phyloP scores from a whole-genome alignment of 2,888 invertebrate species.

The Pelosia muscerda region DNA sequence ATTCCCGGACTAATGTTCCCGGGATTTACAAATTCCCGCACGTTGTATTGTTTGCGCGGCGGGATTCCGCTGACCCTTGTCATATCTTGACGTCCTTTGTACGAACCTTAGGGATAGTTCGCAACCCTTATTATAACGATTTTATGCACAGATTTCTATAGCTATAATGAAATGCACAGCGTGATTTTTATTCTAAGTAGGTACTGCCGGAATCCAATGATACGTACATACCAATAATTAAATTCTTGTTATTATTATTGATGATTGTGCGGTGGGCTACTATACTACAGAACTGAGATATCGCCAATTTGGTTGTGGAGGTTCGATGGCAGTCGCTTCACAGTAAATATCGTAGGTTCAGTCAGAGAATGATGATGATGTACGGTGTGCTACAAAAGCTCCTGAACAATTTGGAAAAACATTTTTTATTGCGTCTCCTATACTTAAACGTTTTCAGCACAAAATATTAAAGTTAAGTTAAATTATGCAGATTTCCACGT shows the following conservation, averaged over 20 bases:
- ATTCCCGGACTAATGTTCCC: slow-evolving; percentile 43
- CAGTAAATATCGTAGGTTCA: no score
- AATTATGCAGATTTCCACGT: slow-evolving; percentile 48
- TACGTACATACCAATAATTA: no score
- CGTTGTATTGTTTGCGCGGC: slow-evolving; percentile 48
- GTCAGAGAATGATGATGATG: no score
- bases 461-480: slow-evolving; percentile 15
- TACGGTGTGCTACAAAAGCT: no score
- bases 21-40: slow-evolving; percentile 48
- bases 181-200: not conserved
- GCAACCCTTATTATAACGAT: slow-evolving; percentile 26
- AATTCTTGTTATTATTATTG: no score
- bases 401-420: no score
- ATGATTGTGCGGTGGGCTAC: no score
- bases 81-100: slow-evolving; percentile 46
- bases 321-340: no score
- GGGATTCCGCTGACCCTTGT: slow-evolving; percentile 53
- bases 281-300: no score
- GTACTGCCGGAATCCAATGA: no score
- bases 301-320: no score
- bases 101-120: slow-evolving; percentile 34
- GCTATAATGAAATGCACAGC: not conserved
- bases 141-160: slow-evolving; percentile 18
- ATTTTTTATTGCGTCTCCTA: no score
- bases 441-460: slow-evolving; percentile 3